A percentile compares a stretch with the other conserved stretches of the same genome.
Evolutionary conservation across 2,888 invertebrate species (phyloP).

Genomic region (Pammene fasciana): DNA sequence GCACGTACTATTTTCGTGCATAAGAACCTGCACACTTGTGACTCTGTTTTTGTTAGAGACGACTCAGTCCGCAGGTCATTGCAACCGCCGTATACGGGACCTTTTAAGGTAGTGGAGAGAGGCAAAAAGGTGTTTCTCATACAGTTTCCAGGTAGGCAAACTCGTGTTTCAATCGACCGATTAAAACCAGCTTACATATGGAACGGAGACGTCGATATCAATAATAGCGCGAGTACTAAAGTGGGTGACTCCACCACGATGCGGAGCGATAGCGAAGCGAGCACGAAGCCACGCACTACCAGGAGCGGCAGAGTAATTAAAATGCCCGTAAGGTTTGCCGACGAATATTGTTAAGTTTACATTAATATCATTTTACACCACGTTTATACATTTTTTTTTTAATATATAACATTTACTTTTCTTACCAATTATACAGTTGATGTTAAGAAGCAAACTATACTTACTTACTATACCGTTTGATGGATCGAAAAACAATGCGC

Average conservation of each 20-base stretch:
- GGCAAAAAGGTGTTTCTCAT: neutral
- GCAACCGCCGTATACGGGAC: conserved; percentile 3
- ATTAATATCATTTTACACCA: neutral
- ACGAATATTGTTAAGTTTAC: neutral
- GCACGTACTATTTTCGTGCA: neutral
- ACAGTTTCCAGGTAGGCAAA: no score
- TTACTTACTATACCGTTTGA: no score
- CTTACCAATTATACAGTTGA: no score
- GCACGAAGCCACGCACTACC: neutral
- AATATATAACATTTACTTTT: neutral
- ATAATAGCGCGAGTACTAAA: neutral
- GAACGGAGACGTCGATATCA: neutral
- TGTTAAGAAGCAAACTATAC: no score
- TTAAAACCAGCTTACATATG: conserved; percentile 4
- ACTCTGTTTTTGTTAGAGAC: neutral
- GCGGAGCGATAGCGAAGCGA: neutral
- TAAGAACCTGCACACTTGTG: neutral
- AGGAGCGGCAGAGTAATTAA: neutral
- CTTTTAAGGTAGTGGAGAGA: neutral
- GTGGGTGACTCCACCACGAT: neutral
- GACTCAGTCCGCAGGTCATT: neutral
- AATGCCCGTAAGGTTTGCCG: neutral
- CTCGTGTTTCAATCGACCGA: neutral
- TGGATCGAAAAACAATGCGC: no score
- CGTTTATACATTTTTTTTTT: neutral